phyloP scores from a whole-genome alignment of 2,797 vertebrate genomes.

The Botia kubotai region DNA sequence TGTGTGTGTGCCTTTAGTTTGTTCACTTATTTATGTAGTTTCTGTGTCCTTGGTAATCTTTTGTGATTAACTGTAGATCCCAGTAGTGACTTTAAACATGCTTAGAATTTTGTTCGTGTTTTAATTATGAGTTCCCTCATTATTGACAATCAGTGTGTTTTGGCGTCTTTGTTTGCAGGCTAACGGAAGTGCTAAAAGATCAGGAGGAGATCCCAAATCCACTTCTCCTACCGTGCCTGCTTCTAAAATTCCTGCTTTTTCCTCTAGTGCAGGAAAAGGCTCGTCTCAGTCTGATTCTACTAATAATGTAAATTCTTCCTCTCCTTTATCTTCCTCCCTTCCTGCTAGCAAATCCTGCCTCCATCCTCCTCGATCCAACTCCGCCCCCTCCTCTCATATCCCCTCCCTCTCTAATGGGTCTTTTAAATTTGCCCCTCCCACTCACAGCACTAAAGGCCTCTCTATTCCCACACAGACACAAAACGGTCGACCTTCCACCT shows the following conservation, averaged over 20 bases:
- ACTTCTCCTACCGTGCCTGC: conserved; percentile 92
- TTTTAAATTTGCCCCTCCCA: conserved; percentile 86
- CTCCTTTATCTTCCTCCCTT: conserved; percentile 75
- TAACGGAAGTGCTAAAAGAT: conserved; percentile 99
- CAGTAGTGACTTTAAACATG: conserved; percentile 71
- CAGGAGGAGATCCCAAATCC: conserved; percentile 99
- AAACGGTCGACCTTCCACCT: conserved; percentile 88
- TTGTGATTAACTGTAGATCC: conserved; percentile 77
- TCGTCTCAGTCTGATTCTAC: conserved; percentile 89
- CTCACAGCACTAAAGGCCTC: conserved; percentile 90
- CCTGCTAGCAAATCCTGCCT: conserved; percentile 86
- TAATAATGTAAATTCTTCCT: conserved; percentile 83
- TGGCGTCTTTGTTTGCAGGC: conserved; percentile 98
- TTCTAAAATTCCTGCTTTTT: conserved; percentile 99
- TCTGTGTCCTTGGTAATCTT: conserved; percentile 73
- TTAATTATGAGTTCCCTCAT: conserved; percentile 77
- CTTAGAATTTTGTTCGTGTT: conserved; percentile 53
- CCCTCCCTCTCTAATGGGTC: conserved; percentile 94
- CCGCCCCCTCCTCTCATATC: conserved; percentile 85
- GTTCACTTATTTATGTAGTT: conserved; percentile 69
- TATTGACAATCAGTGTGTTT: conserved; percentile 79
- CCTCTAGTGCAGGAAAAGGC: conserved; percentile 95
- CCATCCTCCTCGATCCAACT: conserved; percentile 74
- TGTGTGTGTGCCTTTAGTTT: conserved; percentile 62
- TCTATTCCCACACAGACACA: conserved; percentile 91